Conservation (phyloP, 2,797 vertebrate species). For the Arnoldichthys spilopterus region DNA sequence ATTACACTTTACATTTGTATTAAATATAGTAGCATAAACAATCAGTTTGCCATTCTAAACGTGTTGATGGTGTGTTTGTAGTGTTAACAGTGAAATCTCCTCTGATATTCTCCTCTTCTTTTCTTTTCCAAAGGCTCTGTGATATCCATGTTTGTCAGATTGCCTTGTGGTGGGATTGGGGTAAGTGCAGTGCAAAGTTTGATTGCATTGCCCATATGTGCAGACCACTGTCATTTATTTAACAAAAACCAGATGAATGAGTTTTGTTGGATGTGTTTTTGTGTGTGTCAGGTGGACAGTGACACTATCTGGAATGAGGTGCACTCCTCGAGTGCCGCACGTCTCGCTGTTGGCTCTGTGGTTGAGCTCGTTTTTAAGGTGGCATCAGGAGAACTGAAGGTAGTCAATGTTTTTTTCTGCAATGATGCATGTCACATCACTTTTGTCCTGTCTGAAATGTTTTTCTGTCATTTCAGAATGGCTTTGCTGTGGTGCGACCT, state of each 20-base stretch:
- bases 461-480: slow-evolving; percentile 78
- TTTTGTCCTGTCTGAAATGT: background rate
- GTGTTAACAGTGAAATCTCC: too few species aligned
- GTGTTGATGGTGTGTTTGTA: too few species aligned
- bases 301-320: slow-evolving; percentile 98
- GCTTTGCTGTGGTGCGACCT: slow-evolving; percentile 93
- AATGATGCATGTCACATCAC: background rate
- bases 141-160: slow-evolving; percentile 91
- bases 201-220: background rate
- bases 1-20: too few species aligned
- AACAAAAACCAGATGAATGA: background rate
- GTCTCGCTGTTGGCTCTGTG: slow-evolving; percentile 93
- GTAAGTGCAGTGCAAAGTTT: slow-evolving; percentile 75
- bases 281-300: slow-evolving; percentile 87
- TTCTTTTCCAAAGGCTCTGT: slow-evolving; percentile 80
- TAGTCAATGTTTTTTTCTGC: slow-evolving; percentile 55
- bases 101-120: slow-evolving; percentile 7
- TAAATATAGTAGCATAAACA: too few species aligned
- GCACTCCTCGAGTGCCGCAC: slow-evolving; percentile 91
- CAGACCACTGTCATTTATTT: background rate
- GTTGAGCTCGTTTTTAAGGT: slow-evolving; percentile 96
- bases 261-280: slow-evolving; percentile 12
- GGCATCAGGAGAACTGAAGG: slow-evolving; percentile 93
- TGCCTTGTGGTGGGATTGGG: slow-evolving; percentile 94
- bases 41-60: too few species aligned